Evolutionary conservation across 2,113 vertebrate species (phyloP).

Genomic region (Serinus canaria): DNA sequence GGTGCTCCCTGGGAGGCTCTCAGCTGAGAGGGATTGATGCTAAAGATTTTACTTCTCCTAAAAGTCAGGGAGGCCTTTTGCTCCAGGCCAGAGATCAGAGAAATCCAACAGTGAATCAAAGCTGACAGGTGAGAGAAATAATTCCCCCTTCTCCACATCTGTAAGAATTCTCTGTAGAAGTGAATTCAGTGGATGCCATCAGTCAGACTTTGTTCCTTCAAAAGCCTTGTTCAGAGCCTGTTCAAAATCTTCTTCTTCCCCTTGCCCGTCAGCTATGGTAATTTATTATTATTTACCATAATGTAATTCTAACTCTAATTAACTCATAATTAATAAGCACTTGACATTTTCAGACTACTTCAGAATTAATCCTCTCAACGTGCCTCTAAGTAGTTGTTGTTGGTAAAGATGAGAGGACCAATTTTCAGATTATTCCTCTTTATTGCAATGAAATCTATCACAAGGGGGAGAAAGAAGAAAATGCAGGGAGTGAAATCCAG

Average conservation of each 20-base stretch:
- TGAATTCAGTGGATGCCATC: neutral
- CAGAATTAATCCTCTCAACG: constrained; percentile 28
- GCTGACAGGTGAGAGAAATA: neutral
- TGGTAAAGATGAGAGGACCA: constrained; percentile 37
- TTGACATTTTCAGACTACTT: constrained; percentile 51
- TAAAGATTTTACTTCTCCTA: neutral
- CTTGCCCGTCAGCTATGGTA: constrained; percentile 34
- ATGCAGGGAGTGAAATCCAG: accelerated
- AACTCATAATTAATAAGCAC: constrained; percentile 63
- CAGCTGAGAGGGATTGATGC: neutral
- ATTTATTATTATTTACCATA: constrained; percentile 64
- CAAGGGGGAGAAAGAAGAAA: neutral
- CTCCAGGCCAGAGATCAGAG: neutral
- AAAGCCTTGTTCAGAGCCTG: neutral
- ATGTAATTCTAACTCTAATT: constrained; percentile 53
- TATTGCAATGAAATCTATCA: neutral
- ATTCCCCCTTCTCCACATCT: neutral
- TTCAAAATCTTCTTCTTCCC: neutral
- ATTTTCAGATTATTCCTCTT: constrained; percentile 48
- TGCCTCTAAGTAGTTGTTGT: constrained; percentile 13
- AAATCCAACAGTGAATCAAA: neutral
- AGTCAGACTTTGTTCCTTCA: neutral
- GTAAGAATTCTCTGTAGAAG: neutral
- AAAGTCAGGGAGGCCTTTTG: neutral
- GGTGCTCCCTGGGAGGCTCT: neutral